These are phyloP conservation scores for Furcula furcula DNA, from an alignment of 2,888 invertebrate genomes.

Conservation along the genomic window DNA sequence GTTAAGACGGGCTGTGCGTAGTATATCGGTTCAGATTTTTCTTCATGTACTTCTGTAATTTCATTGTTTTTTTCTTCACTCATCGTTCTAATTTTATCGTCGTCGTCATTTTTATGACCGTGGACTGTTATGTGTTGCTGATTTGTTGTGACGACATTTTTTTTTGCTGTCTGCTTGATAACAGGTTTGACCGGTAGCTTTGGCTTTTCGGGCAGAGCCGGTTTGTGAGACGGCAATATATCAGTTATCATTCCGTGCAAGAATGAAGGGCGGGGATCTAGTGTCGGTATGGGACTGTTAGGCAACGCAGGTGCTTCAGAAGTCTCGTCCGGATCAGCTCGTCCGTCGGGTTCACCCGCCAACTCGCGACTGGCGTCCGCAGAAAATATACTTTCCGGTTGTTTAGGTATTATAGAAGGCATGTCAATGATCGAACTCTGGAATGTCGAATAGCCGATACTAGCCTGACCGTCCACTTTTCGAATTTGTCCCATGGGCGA, in stretches of 20 bases:
- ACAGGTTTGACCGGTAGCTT: slow-evolving; percentile 81
- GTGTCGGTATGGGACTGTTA: slow-evolving; percentile 84
- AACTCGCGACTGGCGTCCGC: slow-evolving; percentile 87
- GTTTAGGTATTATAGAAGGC: slow-evolving; percentile 71
- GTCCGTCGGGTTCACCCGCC: slow-evolving; percentile 93
- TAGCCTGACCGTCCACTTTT: slow-evolving; percentile 70
- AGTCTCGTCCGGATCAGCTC: slow-evolving; percentile 89
- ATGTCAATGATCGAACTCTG: slow-evolving; percentile 74
- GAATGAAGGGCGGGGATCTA: slow-evolving; percentile 85
- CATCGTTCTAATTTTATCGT: slow-evolving; percentile 46
- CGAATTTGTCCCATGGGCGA: slow-evolving; percentile 68
- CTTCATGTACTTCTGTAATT: slow-evolving; percentile 58
- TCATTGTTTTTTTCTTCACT: slow-evolving; percentile 66
- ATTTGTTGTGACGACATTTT: slow-evolving; percentile 49
- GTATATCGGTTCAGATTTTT: slow-evolving; percentile 65
- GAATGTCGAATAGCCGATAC: slow-evolving; percentile 72
- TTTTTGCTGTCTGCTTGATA: slow-evolving; percentile 76
- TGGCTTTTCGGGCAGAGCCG: slow-evolving; percentile 88
- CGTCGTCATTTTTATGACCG: slow-evolving; percentile 68
- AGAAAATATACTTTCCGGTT: slow-evolving; percentile 66
- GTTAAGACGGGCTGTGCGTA: slow-evolving; percentile 74
- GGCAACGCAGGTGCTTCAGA: slow-evolving; percentile 87
- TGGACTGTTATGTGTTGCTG: slow-evolving; percentile 79
- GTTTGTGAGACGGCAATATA: slow-evolving; percentile 71
- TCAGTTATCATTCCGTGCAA: slow-evolving; percentile 84